Evolutionary conservation across 2,888 invertebrate genomes (phyloP).

Genomic region (Drosophila sordidapex): DNA sequence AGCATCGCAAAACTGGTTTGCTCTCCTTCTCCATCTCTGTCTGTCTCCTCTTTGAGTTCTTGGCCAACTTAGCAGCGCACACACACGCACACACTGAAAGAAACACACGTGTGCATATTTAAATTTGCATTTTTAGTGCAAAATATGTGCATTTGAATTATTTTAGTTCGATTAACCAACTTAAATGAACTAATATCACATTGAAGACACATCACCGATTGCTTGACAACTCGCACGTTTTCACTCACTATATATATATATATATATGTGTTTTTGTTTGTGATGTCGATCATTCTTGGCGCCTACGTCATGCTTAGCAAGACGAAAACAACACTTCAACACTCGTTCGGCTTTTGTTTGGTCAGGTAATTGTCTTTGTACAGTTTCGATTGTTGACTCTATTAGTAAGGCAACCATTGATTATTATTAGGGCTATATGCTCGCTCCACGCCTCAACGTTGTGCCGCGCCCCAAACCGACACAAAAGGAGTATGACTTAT

Average conservation of each 20-base stretch:
- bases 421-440: constrained; percentile 24
- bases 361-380: constrained; percentile 65
- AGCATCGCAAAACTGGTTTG: constrained; percentile 61
- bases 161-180: constrained; percentile 24
- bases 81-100: constrained; percentile 8
- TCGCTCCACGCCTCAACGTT: constrained; percentile 34
- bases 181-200: constrained; percentile 51
- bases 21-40: constrained; percentile 15
- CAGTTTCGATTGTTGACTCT: constrained; percentile 62
- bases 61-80: constrained; percentile 39
- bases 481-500: constrained; percentile 56
- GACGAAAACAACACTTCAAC: constrained; percentile 48
- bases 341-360: constrained; percentile 52
- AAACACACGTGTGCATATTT: constrained; percentile 21
- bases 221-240: constrained; percentile 45
- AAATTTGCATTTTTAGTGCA: constrained; percentile 39
- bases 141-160: constrained; percentile 43
- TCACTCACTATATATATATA: neutral
- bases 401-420: constrained; percentile 55
- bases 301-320: constrained; percentile 66
- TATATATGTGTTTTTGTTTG: constrained; percentile 3
- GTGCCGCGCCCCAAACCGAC: constrained; percentile 32
- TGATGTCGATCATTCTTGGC: constrained; percentile 47
- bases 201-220: constrained; percentile 52
- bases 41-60: constrained; percentile 31